Percentiles rank a stretch among this genome's conserved stretches.
Evolutionary conservation across 1,140 invertebrate genomes (phyloP).

Genomic region (Drosophila pruinosa): DNA sequence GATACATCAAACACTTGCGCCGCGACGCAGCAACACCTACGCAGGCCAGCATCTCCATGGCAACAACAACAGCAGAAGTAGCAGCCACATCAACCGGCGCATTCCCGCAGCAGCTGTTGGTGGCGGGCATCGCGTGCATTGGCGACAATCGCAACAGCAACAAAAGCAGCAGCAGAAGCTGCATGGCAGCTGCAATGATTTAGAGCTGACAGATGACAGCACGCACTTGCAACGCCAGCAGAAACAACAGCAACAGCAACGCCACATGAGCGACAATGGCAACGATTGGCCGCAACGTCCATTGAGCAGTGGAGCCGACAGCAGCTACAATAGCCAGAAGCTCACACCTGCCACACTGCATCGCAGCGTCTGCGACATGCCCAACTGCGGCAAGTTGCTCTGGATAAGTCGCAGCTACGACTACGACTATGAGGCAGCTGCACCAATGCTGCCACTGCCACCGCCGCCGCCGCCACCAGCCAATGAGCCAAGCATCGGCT

Average conservation of each 20-base stretch:
- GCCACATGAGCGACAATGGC: no score
- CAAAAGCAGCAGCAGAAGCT: slow-evolving; percentile 38
- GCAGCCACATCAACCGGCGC: neutral
- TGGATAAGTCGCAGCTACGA: slow-evolving; percentile 60
- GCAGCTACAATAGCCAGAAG: slow-evolving; percentile 20
- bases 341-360: slow-evolving; percentile 24
- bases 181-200: slow-evolving; percentile 67
- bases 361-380: slow-evolving; percentile 64
- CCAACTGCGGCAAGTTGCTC: slow-evolving; percentile 78
- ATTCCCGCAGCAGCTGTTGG: neutral
- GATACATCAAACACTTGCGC: slow-evolving; percentile 72
- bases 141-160: slow-evolving; percentile 46
- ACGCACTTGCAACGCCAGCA: slow-evolving; percentile 1
- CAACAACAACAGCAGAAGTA: slow-evolving; percentile 28
- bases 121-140: slow-evolving; percentile 45
- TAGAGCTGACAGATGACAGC: slow-evolving; percentile 39
- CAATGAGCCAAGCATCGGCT: slow-evolving; percentile 34
- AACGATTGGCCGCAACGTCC: slow-evolving; percentile 45
- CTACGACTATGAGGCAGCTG: slow-evolving; percentile 27
- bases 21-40: slow-evolving; percentile 61
- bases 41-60: slow-evolving; percentile 35
- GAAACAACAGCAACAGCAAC: slow-evolving; percentile 33
- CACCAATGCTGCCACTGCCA: slow-evolving; percentile 44
- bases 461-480: slow-evolving; percentile 29
- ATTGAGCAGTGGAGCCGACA: slow-evolving; percentile 48